These are phyloP conservation scores for Hirtodrosophila confusa DNA, from an alignment of 2,888 invertebrate species.

Conservation along the genomic window DNA sequence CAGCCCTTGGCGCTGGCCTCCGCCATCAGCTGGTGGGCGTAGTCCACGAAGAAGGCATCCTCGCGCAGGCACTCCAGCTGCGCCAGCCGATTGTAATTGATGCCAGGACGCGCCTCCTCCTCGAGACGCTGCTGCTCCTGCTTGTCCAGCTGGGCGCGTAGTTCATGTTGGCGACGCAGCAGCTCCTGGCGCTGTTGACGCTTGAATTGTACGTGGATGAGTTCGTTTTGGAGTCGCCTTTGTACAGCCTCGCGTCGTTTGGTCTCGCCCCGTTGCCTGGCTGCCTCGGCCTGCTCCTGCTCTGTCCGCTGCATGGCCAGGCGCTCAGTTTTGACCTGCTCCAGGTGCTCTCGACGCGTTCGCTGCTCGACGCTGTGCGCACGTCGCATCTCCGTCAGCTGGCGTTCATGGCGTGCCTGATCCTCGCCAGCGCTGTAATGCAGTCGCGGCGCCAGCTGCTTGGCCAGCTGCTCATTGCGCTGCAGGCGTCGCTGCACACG, in stretches of 20 bases:
- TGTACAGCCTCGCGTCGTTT: slow-evolving; percentile 70
- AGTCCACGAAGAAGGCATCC: slow-evolving; percentile 64
- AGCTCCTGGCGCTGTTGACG: slow-evolving; percentile 50
- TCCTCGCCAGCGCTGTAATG: slow-evolving; percentile 84
- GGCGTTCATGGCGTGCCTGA: slow-evolving; percentile 85
- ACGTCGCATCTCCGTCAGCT: slow-evolving; percentile 84
- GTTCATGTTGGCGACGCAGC: slow-evolving; percentile 42
- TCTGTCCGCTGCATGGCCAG: slow-evolving; percentile 77
- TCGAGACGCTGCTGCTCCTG: slow-evolving; percentile 65
- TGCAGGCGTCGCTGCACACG: slow-evolving; percentile 84
- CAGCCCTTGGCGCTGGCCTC: slow-evolving; percentile 64
- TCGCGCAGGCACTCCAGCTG: slow-evolving; percentile 70
- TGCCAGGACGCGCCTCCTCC: slow-evolving; percentile 62
- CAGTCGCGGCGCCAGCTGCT: slow-evolving; percentile 84
- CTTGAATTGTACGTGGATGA: slow-evolving; percentile 58
- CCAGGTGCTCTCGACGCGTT: slow-evolving; percentile 70
- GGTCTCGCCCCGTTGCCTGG: slow-evolving; percentile 49
- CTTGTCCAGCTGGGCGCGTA: slow-evolving; percentile 55
- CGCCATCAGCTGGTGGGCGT: slow-evolving; percentile 63
- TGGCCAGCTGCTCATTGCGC: slow-evolving; percentile 85
- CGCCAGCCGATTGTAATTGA: slow-evolving; percentile 61
- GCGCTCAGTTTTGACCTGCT: slow-evolving; percentile 74
- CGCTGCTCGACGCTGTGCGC: slow-evolving; percentile 82
- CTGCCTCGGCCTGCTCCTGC: slow-evolving; percentile 63
- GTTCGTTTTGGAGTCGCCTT: slow-evolving; percentile 75